phyloP scores from a whole-genome alignment of 1,140 invertebrate genomes.

The Coptotermes formosanus region DNA sequence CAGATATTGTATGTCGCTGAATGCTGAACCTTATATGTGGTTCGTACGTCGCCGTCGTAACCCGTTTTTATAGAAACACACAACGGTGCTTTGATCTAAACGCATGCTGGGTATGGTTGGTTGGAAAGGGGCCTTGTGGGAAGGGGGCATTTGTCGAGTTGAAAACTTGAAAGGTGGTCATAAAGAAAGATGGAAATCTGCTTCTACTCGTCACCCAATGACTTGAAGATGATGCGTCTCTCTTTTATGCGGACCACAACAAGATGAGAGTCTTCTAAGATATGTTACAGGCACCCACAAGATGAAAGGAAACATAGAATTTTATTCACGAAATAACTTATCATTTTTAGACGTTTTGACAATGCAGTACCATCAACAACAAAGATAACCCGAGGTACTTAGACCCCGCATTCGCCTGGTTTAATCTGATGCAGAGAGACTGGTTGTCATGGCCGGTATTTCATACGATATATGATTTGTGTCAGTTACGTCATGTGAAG shows the following conservation, averaged over 20 bases:
- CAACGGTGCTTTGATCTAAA: not conserved
- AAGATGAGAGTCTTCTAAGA: not conserved
- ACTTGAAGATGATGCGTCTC: conserved; percentile 10
- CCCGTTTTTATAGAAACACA: not conserved
- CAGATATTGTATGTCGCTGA: no score
- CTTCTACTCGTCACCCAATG: not conserved
- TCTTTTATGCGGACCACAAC: conserved; percentile 5
- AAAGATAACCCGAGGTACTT: not conserved
- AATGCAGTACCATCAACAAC: not conserved
- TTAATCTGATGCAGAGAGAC: not conserved
- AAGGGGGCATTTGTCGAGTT: no score
- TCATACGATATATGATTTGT: no score
- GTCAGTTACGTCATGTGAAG: no score
- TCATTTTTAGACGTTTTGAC: not conserved
- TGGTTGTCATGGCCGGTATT: no score
- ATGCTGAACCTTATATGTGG: no score
- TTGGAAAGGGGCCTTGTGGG: not conserved
- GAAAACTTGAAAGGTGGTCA: not conserved
- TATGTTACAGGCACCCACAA: not conserved
- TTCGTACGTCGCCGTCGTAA: not conserved
- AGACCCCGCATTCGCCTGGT: not conserved
- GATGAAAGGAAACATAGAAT: conserved; percentile 13
- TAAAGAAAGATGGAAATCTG: conserved; percentile 1
- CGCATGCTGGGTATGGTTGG: not conserved
- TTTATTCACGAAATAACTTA: conserved; percentile 18